Evolutionary conservation across 1,140 invertebrate genomes (phyloP), one percentile per base, ranked within the genome.

Genomic region (Acromyrmex charruanus): DNA sequence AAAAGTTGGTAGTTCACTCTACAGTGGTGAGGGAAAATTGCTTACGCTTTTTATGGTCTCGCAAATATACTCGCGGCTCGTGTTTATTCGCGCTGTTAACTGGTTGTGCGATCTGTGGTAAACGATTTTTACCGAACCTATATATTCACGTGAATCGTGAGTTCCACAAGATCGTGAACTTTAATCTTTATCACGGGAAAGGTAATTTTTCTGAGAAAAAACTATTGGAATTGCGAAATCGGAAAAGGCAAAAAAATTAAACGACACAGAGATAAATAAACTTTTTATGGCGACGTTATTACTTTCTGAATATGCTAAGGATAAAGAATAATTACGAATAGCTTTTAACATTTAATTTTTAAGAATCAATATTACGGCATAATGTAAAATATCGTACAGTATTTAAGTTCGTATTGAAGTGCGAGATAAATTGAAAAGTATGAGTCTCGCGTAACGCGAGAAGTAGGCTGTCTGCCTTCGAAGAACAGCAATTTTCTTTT

Each of bases 1-100:
- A 84, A 89, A 90, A 92, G 90, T 92, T 90, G 51, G 39, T 89
- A 66, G 77, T 89, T 87, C 69, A 59, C 69, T 90, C 68, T 61
- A 58, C 16, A 58, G 9, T 61, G 49, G 80, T 68, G 66, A 87
- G 65, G 80, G 69, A 87, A 87, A 75, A 91, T 92, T 91, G 81
- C 87, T 91, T 91, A 91, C 82, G 69, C 81, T 86, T 88, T 88
- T 88, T 88, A 79, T 28, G 31, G 9, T 65, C 55, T 75, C 59
- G 86, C 77, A 86, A 82, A 90, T 89, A 86, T 72, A 90, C 85
- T 69, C 66, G 39, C n/a, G 61, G 6, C 63, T 66, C 35, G 72
- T 80, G 69, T 87, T 91, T 90, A 90, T 88, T 86, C 75, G 79
- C 63, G 81, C 65, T 72, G 51, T 65, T 85, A 81, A 87, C 85